Conservation (phyloP, 2,797 vertebrate genomes). For the Xenopus petersii region DNA sequence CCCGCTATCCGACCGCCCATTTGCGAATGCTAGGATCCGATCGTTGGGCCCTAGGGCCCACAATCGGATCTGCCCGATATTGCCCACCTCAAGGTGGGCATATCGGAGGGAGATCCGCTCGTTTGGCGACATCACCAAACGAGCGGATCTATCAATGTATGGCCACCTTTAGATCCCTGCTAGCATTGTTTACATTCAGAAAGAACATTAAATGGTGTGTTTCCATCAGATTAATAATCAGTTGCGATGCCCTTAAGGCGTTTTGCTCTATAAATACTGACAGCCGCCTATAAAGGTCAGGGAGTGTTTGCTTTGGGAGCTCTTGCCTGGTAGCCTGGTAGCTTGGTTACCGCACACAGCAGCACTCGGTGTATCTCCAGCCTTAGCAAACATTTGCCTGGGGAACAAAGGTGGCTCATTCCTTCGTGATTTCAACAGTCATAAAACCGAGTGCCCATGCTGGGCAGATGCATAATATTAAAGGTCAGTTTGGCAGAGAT, state of each 20-base stretch:
- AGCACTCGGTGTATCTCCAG: constrained; percentile 4
- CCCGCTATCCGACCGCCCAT: no score
- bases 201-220: neutral
- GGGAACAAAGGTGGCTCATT: neutral
- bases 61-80: no score
- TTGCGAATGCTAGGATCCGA: no score
- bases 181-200: neutral
- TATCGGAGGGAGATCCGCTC: no score
- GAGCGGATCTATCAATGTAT: no score
- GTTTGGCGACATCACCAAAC: no score
- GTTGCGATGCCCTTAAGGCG: neutral
- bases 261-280: no score
- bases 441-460: neutral
- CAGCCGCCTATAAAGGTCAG: constrained; percentile 18
- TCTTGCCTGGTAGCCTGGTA: constrained; percentile 11
- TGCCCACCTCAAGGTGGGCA: no score
- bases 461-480: neutral
- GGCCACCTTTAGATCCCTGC: no score
- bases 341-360: constrained; percentile 22
- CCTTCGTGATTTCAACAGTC: neutral
- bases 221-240: neutral
- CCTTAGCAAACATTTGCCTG: constrained; percentile 8
- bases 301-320: constrained; percentile 25
- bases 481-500: neutral
- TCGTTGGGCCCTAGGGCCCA: no score